Conservation (phyloP, 2,113 vertebrate species). For the Pterophyllum scalare region DNA sequence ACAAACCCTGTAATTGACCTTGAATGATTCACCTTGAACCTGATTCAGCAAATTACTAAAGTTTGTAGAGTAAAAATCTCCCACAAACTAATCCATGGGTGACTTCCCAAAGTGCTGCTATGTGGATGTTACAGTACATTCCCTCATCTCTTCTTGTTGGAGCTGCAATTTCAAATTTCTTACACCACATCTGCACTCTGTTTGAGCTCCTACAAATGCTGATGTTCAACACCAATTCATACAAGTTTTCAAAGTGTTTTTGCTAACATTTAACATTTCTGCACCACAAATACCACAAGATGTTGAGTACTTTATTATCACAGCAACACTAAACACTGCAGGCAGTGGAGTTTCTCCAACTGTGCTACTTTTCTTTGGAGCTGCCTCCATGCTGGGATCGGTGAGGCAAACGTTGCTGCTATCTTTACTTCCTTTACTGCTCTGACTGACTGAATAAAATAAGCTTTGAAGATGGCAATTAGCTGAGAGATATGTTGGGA, state of each 20-base stretch:
- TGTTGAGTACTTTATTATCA: not conserved
- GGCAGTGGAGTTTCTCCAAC: not conserved
- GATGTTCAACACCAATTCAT: not conserved
- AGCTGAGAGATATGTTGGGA: not conserved
- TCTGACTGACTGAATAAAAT: not conserved
- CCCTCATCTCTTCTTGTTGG: not conserved
- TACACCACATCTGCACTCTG: not conserved
- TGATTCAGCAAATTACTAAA: not conserved
- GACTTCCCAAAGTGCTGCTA: not conserved
- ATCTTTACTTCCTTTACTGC: not conserved
- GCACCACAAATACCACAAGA: not conserved
- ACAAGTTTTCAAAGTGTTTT: not conserved
- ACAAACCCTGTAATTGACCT: not conserved
- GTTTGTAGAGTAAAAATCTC: not conserved
- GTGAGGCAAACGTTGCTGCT: not conserved
- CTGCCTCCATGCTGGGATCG: not conserved
- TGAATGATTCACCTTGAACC: not conserved
- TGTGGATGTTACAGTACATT: no score
- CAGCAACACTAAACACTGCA: not conserved
- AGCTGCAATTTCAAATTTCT: not conserved
- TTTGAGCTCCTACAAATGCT: not conserved
- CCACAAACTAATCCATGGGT: not conserved
- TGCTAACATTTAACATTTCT: slow-evolving; percentile 1
- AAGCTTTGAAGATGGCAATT: not conserved
- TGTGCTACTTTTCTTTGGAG: not conserved